Conservation (phyloP, 2,797 vertebrate species). For the Hypotaenidia okinawae region DNA sequence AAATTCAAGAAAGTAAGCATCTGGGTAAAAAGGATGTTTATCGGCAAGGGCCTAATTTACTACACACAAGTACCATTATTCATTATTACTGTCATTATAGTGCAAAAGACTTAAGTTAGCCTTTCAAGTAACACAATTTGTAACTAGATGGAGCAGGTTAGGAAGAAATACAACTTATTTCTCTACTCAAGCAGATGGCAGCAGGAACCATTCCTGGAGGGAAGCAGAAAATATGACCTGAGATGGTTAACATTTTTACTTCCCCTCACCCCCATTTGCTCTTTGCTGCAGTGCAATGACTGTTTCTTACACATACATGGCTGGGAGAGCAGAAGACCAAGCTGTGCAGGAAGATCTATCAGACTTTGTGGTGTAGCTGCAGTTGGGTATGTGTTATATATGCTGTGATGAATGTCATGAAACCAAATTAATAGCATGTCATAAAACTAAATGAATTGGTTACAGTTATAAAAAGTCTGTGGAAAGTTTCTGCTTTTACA, state of each 20-base stretch:
- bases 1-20: slow-evolving; percentile 71
- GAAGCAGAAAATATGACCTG: neutral
- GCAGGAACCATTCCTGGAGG: slow-evolving; percentile 41
- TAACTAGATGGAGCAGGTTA: slow-evolving; percentile 63
- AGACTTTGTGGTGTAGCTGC: neutral
- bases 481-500: neutral
- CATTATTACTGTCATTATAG: slow-evolving; percentile 76
- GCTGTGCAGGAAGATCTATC: neutral
- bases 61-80: slow-evolving; percentile 73
- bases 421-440: neutral
- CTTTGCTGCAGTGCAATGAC: neutral
- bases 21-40: slow-evolving; percentile 71
- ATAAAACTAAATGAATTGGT: neutral
- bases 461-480: neutral
- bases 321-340: neutral
- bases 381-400: fast-evolving
- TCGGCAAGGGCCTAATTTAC: slow-evolving; percentile 67
- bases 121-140: slow-evolving; percentile 76
- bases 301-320: neutral
- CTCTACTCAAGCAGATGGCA: slow-evolving; percentile 64
- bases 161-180: slow-evolving; percentile 70
- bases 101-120: slow-evolving; percentile 73
- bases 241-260: neutral
- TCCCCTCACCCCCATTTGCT: neutral
- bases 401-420: neutral